A percentile compares a stretch with the other conserved stretches of the same genome.
These are phyloP conservation scores for Nysson spinosus DNA, from an alignment of 2,888 invertebrate species.

Conservation along the genomic window DNA sequence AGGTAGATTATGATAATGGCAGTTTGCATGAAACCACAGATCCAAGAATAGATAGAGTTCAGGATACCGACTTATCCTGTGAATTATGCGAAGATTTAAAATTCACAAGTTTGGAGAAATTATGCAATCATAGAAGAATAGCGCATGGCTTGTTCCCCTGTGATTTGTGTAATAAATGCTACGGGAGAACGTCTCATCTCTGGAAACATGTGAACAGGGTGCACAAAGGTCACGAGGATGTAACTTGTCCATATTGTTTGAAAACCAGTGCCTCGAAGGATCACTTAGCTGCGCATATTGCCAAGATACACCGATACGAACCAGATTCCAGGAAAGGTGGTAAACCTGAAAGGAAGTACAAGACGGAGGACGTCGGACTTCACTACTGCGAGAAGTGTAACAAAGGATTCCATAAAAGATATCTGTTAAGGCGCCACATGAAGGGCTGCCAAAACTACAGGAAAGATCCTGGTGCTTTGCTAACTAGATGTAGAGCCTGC, in stretches of 20 bases:
- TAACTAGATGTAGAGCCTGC: constrained; percentile 80
- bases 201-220: constrained; percentile 82
- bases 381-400: constrained; percentile 80
- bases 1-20: constrained; percentile 54
- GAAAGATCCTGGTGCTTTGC: constrained; percentile 78
- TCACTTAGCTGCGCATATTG: constrained; percentile 80
- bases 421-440: constrained; percentile 80
- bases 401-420: constrained; percentile 80
- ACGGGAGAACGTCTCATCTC: constrained; percentile 81
- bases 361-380: constrained; percentile 77
- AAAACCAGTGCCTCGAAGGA: constrained; percentile 81
- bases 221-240: constrained; percentile 80
- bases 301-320: constrained; percentile 78
- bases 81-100: constrained; percentile 70
- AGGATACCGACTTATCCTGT: constrained; percentile 62
- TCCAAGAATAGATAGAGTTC: constrained; percentile 26
- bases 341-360: constrained; percentile 71
- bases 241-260: constrained; percentile 80
- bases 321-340: constrained; percentile 69
- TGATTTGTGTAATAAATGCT: constrained; percentile 81
- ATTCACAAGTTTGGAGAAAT: constrained; percentile 78
- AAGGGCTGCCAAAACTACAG: constrained; percentile 80
- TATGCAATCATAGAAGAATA: constrained; percentile 79
- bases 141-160: constrained; percentile 81
- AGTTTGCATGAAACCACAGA: constrained; percentile 51